Conservation (phyloP, 2,113 vertebrate genomes). For the Jaculus jaculus region DNA sequence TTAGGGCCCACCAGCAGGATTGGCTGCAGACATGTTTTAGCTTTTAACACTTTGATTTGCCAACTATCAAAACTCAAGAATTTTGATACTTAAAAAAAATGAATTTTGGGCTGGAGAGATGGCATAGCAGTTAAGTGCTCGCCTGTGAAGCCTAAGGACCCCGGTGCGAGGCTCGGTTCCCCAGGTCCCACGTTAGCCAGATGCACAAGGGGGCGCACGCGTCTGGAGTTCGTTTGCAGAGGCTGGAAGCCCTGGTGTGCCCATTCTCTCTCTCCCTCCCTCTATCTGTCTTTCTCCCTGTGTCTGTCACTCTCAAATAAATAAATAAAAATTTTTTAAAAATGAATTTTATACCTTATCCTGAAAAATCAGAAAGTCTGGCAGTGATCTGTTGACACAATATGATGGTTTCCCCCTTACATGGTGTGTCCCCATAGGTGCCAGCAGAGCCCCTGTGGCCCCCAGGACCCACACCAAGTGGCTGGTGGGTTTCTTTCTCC, state of each 20-base stretch:
- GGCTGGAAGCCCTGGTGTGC: too few species aligned
- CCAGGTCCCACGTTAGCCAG: too few species aligned
- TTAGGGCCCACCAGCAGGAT: neutral
- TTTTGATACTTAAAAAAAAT: constrained; percentile 6
- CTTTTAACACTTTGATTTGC: constrained; percentile 30
- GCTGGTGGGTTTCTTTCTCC: neutral
- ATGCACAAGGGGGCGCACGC: too few species aligned
- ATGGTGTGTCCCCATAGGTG: accelerated
- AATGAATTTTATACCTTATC: neutral
- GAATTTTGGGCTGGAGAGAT: too few species aligned
- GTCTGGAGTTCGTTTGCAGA: too few species aligned
- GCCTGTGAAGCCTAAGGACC: too few species aligned
- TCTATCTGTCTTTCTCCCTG: too few species aligned
- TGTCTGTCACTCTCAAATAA: too few species aligned
- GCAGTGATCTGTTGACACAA: neutral
- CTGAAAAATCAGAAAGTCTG: neutral
- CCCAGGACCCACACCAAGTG: neutral
- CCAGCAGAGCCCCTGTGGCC: neutral
- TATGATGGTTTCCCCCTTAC: neutral
- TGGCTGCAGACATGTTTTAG: constrained; percentile 8
- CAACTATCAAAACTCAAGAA: constrained; percentile 26
- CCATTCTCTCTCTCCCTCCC: too few species aligned
- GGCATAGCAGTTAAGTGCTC: too few species aligned
- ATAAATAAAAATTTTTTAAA: too few species aligned
- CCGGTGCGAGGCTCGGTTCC: too few species aligned